Evolutionary conservation across 2,113 vertebrate species (phyloP).

Genomic region (Carassius carassius): DNA sequence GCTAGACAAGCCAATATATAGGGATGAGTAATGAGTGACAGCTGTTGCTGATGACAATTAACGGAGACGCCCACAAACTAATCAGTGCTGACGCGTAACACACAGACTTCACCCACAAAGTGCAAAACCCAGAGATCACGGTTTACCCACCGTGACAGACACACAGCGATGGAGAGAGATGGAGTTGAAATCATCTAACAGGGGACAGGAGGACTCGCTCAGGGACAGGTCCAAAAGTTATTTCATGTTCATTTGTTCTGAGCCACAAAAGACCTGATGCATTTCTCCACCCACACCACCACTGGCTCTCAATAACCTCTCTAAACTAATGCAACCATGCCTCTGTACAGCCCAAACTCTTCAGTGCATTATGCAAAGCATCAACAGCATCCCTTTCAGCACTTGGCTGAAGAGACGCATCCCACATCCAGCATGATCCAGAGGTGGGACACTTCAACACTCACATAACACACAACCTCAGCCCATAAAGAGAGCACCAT

Average conservation of each 20-base stretch:
- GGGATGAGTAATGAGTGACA: no score
- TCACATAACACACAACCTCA: background rate
- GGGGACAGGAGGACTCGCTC: slow-evolving; percentile 39
- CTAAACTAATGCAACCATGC: slow-evolving; percentile 22
- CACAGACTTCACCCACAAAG: no score
- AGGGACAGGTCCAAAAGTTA: slow-evolving; percentile 53
- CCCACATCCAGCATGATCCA: slow-evolving; percentile 1
- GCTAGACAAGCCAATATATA: no score
- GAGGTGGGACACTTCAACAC: slow-evolving; percentile 37
- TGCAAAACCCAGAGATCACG: no score
- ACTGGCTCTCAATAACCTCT: slow-evolving; percentile 37
- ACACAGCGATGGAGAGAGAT: slow-evolving; percentile 36
- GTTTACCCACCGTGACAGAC: no score
- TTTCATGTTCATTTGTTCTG: slow-evolving; percentile 57
- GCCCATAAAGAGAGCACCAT: slow-evolving; percentile 26
- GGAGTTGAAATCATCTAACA: slow-evolving; percentile 36
- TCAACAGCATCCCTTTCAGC: slow-evolving; percentile 12
- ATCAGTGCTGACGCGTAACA: no score
- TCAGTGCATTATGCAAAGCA: slow-evolving; percentile 37
- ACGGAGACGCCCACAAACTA: no score
- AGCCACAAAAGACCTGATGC: slow-evolving; percentile 52
- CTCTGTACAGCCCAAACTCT: slow-evolving; percentile 23
- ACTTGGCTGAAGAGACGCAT: slow-evolving; percentile 40
- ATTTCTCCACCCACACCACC: slow-evolving; percentile 45
- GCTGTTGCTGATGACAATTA: no score